These are phyloP conservation scores for Phenganax subtilis DNA, from an alignment of 92 coral and sea anemone species.

Conservation along the genomic window DNA sequence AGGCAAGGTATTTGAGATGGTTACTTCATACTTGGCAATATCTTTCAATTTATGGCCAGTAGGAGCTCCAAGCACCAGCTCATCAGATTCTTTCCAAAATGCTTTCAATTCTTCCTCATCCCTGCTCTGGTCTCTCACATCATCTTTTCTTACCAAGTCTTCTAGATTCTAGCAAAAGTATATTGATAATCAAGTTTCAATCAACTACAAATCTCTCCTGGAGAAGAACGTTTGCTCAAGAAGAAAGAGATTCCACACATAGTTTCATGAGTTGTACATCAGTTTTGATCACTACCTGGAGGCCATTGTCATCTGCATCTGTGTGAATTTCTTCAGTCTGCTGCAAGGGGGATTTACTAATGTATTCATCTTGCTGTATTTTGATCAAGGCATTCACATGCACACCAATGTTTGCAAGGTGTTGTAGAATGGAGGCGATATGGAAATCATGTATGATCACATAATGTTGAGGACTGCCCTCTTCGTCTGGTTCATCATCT, in stretches of 20 bases:
- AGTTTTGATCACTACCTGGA: too few species aligned
- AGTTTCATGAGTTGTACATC: too few species aligned
- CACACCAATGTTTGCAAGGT: slow-evolving; percentile 71
- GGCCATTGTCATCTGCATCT: not conserved
- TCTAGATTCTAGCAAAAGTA: too few species aligned
- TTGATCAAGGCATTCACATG: slow-evolving; percentile 76
- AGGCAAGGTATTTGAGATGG: slow-evolving; percentile 58
- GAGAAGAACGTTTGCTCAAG: too few species aligned
- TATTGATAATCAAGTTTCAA: too few species aligned
- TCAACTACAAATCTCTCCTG: too few species aligned
- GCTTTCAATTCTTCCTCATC: slow-evolving; percentile 56
- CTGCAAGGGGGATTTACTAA: slow-evolving; percentile 17
- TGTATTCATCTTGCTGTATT: slow-evolving; percentile 64
- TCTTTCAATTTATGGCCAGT: slow-evolving; percentile 92
- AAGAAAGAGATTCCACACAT: too few species aligned
- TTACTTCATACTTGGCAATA: slow-evolving; percentile 77
- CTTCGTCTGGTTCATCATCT: slow-evolving; percentile 98
- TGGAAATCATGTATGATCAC: slow-evolving; percentile 79
- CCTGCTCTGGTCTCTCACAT: slow-evolving; percentile 33
- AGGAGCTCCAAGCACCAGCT: slow-evolving; percentile 63
- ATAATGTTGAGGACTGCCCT: slow-evolving; percentile 92
- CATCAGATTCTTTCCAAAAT: slow-evolving; percentile 80
- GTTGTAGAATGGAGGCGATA: slow-evolving; percentile 60
- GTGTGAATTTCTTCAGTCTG: not conserved
- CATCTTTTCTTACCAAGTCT: not conserved